Evolutionary conservation across 2,888 invertebrate species (phyloP).

Genomic region (Thysanoteuthis rhombus): DNA sequence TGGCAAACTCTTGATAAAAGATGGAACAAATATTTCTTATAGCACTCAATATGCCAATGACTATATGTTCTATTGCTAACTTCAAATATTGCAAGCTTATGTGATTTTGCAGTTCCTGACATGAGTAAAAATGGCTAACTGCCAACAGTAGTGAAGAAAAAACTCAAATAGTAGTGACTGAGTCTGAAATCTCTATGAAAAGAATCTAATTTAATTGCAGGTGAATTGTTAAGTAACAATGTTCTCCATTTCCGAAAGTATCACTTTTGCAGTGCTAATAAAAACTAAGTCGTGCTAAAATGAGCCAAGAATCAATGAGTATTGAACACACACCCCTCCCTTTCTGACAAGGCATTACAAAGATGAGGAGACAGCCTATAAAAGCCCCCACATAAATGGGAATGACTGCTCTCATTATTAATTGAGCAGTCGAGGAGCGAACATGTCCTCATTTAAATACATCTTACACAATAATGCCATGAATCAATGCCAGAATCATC

Average conservation of each 20-base stretch:
- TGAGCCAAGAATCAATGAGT: neutral
- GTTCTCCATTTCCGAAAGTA: neutral
- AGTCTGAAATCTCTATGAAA: neutral
- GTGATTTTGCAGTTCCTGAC: neutral
- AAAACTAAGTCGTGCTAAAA: neutral
- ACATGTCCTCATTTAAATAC: constrained; percentile 12
- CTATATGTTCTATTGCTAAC: too few relatives aligned
- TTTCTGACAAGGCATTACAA: neutral
- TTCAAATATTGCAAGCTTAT: too few relatives aligned
- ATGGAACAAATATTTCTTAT: too few relatives aligned
- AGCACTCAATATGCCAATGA: too few relatives aligned
- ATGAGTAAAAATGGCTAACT: neutral
- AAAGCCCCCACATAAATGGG: neutral
- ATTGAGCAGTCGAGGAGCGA: neutral
- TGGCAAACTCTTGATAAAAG: too few relatives aligned
- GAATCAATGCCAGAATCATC: neutral
- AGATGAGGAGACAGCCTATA: neutral
- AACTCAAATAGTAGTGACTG: neutral
- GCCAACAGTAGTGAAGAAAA: neutral
- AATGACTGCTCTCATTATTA: neutral
- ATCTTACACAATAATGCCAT: neutral
- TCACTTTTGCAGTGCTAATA: neutral
- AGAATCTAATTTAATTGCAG: neutral
- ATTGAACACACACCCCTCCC: neutral
- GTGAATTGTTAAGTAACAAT: neutral